phyloP scores from a whole-genome alignment of 2,797 vertebrate genomes.

The Sebastes nivosus region DNA sequence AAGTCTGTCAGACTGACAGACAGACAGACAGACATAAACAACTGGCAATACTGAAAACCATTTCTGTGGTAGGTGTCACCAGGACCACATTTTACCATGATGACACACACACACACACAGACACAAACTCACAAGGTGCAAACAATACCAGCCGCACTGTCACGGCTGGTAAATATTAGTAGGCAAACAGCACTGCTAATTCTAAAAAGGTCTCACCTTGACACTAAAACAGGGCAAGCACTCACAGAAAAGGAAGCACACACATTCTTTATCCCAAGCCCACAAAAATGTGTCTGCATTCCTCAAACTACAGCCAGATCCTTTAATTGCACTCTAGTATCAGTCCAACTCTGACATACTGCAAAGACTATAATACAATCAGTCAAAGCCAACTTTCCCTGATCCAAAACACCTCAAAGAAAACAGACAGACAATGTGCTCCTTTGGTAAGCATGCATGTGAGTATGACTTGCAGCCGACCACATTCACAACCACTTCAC shows the following conservation, averaged over 20 bases:
- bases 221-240: neutral
- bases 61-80: neutral
- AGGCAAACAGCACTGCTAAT: neutral
- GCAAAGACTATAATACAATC: neutral
- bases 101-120: too few relatives aligned
- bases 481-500: conserved; percentile 23
- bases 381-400: neutral
- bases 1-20: neutral
- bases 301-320: conserved; percentile 1
- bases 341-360: neutral
- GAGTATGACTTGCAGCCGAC: conserved; percentile 5
- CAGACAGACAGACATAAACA: neutral
- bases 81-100: neutral
- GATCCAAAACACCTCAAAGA: conserved; percentile 3
- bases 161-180: neutral
- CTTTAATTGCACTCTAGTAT: neutral
- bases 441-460: neutral
- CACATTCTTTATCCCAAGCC: neutral
- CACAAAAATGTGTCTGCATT: conserved; percentile 24
- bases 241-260: neutral
- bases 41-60: neutral
- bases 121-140: neutral
- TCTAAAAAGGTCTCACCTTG: neutral
- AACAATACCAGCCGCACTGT: neutral
- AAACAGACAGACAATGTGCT: neutral